Conservation (phyloP, 2,888 invertebrate genomes). For the Melanotus villosus region DNA sequence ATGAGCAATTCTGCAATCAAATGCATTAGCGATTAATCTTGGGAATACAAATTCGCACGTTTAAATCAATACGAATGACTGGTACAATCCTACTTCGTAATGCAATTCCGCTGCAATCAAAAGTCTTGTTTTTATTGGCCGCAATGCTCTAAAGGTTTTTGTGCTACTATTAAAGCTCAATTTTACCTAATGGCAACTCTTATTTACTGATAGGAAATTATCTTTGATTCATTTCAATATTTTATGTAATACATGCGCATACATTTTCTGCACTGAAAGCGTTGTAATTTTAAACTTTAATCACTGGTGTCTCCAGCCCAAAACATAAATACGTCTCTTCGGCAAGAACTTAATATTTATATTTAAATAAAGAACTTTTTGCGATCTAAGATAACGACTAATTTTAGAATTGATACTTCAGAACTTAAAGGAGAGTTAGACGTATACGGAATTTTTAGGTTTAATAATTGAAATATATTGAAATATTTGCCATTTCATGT, state of each 20-base stretch:
- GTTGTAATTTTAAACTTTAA: background rate
- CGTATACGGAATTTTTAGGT: too few species aligned
- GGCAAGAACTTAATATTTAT: too few species aligned
- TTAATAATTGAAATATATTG: too few species aligned
- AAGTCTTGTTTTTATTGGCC: slow-evolving; percentile 20
- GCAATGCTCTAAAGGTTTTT: slow-evolving; percentile 18
- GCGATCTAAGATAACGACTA: too few species aligned
- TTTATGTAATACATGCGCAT: slow-evolving; percentile 14
- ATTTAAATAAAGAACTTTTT: too few species aligned
- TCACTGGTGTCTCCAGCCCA: background rate
- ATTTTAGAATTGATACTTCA: too few species aligned
- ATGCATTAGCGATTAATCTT: slow-evolving; percentile 41
- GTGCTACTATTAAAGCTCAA: slow-evolving; percentile 18
- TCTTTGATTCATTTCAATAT: slow-evolving; percentile 11
- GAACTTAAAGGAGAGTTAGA: too few species aligned
- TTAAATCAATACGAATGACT: slow-evolving; percentile 37
- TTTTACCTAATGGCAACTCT: slow-evolving; percentile 17
- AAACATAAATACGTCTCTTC: too few species aligned
- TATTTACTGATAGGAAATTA: slow-evolving; percentile 21
- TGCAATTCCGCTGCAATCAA: slow-evolving; percentile 35
- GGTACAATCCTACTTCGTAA: slow-evolving; percentile 36
- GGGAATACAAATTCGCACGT: slow-evolving; percentile 38
- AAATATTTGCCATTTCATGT: too few species aligned
- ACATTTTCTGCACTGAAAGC: background rate
- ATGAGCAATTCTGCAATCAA: slow-evolving; percentile 37